Evolutionary conservation across 2,113 vertebrate genomes (phyloP), one percentile per base, ranked within the genome.

Genomic region (Clarias magur): DNA sequence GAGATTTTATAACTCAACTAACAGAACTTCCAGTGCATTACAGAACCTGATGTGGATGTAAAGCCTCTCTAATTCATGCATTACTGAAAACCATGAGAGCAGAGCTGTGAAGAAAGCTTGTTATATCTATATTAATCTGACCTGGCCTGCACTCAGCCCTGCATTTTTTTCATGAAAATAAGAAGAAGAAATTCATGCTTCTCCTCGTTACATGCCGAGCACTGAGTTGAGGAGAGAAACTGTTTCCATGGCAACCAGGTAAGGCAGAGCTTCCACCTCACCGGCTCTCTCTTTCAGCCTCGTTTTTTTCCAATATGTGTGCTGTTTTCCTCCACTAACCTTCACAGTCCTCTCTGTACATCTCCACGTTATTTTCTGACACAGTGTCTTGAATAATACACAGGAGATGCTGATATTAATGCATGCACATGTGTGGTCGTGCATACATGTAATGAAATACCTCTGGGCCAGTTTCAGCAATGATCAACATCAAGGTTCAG

Each of bases 211-310:
- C 83, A 84, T 65, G n/a, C 59, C 54, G 63, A 82, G 79, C 72
- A 86, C 38, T 85, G 82, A 89, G 85, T 81, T 86, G 82, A 89
- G 81, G 27, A 88, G 86, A 90, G 70, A 82, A 73, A 87, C 83
- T 13, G 86, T 91, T 86, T 70, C 91, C 85, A 90, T 90, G 86
- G 91, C 72, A 89, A 91, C 88, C 88, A 88, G 91, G 89, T 89
- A 76, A 90, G 88, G 78, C 79, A 76, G 60, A 21, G 53, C 23
- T 85, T 62, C 79, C 85, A 34, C 57, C 57, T 80, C 30, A 1
- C 56, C 23, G 4, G 9, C 13, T 82, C 42, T 73, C 68, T 73
- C 72, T 81, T 56, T 53, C 63, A 34, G 48, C 42, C 48, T 84
- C 70, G 25, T 63, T 59, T 62, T 30, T 54, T 70, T 30, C 27